These are phyloP conservation scores for Brachionus rubens DNA, from an alignment of 1,140 invertebrate species.

Conservation along the genomic window DNA sequence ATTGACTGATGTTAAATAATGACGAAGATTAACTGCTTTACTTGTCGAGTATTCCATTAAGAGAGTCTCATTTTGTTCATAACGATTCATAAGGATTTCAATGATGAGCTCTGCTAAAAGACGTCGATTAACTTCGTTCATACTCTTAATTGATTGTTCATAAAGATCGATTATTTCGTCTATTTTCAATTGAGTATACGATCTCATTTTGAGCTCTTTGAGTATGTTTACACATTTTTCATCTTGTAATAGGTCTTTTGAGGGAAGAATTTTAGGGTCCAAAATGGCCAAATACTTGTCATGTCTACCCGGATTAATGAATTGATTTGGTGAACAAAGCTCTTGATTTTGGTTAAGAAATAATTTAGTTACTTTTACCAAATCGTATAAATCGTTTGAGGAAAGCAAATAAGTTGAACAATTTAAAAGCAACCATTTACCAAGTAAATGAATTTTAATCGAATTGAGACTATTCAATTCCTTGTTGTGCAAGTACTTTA, in stretches of 20 bases:
- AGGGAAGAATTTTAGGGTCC: slow-evolving; percentile 3
- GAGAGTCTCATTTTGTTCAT: neutral
- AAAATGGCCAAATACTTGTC: slow-evolving; percentile 37
- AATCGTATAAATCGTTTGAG: neutral
- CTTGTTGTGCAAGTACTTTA: neutral
- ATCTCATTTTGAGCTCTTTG: slow-evolving; percentile 36
- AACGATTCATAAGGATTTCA: slow-evolving; percentile 8
- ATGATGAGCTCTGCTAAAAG: slow-evolving; percentile 38
- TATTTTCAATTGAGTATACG: slow-evolving; percentile 4
- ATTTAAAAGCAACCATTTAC: slow-evolving; percentile 40
- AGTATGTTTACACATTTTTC: slow-evolving; percentile 16
- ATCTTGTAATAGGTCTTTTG: neutral
- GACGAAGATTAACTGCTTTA: slow-evolving; percentile 29
- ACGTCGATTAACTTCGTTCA: neutral
- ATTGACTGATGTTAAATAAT: slow-evolving; percentile 1
- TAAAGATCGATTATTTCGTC: slow-evolving; percentile 46
- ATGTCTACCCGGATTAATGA: slow-evolving; percentile 27
- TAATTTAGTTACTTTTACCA: neutral
- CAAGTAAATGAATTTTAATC: slow-evolving; percentile 10
- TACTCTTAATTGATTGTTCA: slow-evolving; percentile 5
- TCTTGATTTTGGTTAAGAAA: slow-evolving; percentile 37
- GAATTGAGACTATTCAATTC: neutral
- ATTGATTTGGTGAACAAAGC: slow-evolving; percentile 22
- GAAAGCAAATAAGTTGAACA: slow-evolving; percentile 3
- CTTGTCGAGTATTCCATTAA: slow-evolving; percentile 30